A percentile compares a stretch with the other conserved stretches of the same genome.
phyloP scores from a whole-genome alignment of 2,888 invertebrate species.

The Perdita meconis region DNA sequence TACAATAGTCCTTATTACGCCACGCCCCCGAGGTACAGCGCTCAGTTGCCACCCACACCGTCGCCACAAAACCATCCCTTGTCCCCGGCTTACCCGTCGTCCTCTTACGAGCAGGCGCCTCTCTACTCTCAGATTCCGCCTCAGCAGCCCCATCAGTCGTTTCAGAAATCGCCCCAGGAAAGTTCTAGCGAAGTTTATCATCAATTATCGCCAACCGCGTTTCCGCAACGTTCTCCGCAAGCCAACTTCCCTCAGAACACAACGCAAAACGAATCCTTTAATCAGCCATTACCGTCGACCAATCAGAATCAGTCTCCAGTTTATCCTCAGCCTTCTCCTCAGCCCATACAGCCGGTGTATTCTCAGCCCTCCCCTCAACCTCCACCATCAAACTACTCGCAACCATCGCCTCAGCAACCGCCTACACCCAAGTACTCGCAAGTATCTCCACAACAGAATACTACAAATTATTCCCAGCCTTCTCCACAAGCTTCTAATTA shows the following conservation, averaged over 20 bases:
- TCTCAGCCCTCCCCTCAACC: slow-evolving; percentile 82
- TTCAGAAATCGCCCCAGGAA: slow-evolving; percentile 78
- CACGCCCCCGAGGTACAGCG: slow-evolving; percentile 88
- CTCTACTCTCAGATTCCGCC: slow-evolving; percentile 78
- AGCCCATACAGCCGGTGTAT: slow-evolving; percentile 75
- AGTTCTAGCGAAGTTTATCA: slow-evolving; percentile 69
- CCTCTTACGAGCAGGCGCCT: slow-evolving; percentile 81
- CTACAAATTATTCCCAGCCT: slow-evolving; percentile 72
- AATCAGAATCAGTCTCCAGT: slow-evolving; percentile 73
- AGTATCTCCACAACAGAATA: slow-evolving; percentile 78
- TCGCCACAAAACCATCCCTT: slow-evolving; percentile 87
- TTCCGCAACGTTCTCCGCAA: slow-evolving; percentile 74
- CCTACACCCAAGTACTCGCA: slow-evolving; percentile 66
- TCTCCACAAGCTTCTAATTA: slow-evolving; percentile 76
- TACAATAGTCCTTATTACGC: slow-evolving; percentile 88
- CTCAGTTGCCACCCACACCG: slow-evolving; percentile 89
- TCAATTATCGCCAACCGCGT: slow-evolving; percentile 74
- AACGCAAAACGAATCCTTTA: slow-evolving; percentile 63
- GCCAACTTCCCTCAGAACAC: slow-evolving; percentile 72
- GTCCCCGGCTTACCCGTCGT: slow-evolving; percentile 87
- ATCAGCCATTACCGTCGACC: slow-evolving; percentile 55
- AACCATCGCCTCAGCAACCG: slow-evolving; percentile 65
- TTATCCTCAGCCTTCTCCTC: slow-evolving; percentile 77
- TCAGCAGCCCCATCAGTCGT: slow-evolving; percentile 74
- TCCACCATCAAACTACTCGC: slow-evolving; percentile 73